Evolutionary conservation across 2,797 vertebrate genomes (phyloP).

Genomic region (Acanthurus lineatus): DNA sequence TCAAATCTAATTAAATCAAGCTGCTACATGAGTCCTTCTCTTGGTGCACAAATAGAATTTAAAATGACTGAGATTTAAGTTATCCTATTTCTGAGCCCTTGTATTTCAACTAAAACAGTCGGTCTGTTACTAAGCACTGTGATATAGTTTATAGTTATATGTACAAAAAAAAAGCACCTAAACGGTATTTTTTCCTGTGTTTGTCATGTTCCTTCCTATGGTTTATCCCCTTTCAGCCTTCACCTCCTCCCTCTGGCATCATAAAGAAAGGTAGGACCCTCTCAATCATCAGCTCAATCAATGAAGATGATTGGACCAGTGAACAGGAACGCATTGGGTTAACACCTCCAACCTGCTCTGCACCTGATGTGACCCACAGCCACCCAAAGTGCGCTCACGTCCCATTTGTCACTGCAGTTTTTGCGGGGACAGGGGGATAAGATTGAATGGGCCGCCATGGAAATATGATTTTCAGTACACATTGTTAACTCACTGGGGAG

Average conservation of each 20-base stretch:
- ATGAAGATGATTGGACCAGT: slow-evolving; percentile 85
- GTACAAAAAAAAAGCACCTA: slow-evolving; percentile 17
- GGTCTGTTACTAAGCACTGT: background rate
- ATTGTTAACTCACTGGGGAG: slow-evolving; percentile 83
- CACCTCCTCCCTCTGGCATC: slow-evolving; percentile 55
- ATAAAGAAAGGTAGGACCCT: slow-evolving; percentile 72
- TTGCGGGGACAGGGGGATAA: slow-evolving; percentile 66
- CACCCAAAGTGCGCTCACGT: slow-evolving; percentile 69
- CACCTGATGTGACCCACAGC: slow-evolving; percentile 81
- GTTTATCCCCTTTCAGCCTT: slow-evolving; percentile 45
- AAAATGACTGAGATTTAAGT: slow-evolving; percentile 25
- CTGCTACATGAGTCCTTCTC: slow-evolving; percentile 85
- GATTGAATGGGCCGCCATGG: slow-evolving; percentile 80
- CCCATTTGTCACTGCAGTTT: slow-evolving; percentile 81
- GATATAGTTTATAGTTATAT: background rate
- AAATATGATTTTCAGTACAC: slow-evolving; percentile 82
- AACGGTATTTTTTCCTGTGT: slow-evolving; percentile 11
- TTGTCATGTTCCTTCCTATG: slow-evolving; percentile 41
- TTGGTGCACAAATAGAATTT: slow-evolving; percentile 78
- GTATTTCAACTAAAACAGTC: slow-evolving; percentile 11
- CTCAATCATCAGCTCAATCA: slow-evolving; percentile 83
- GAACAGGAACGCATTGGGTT: slow-evolving; percentile 86
- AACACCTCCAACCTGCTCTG: slow-evolving; percentile 77
- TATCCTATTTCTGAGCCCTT: background rate
- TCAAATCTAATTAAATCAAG: slow-evolving; percentile 91